phyloP scores from a whole-genome alignment of 2,888 invertebrate genomes.

The Lasius fuliginosus region DNA sequence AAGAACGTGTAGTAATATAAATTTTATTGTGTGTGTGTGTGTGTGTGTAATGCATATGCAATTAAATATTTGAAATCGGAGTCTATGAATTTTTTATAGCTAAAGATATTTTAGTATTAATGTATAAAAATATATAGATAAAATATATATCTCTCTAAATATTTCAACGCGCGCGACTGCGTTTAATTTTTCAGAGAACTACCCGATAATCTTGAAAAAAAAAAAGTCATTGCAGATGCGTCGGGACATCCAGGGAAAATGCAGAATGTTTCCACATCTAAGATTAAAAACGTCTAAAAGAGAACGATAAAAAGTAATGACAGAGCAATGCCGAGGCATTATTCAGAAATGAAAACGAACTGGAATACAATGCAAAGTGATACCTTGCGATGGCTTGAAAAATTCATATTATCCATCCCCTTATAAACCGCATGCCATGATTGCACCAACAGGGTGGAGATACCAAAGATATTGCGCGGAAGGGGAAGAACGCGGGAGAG shows the following conservation, averaged over 20 bases:
- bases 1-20: neutral
- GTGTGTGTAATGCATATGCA: neutral
- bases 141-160: neutral
- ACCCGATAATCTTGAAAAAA: neutral
- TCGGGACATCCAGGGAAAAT: neutral
- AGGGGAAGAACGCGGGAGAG: neutral
- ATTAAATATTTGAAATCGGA: neutral
- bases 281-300: neutral
- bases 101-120: neutral
- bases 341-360: neutral
- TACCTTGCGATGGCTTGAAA: constrained; percentile 9
- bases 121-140: neutral
- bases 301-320: neutral
- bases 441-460: constrained; percentile 6
- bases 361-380: constrained; percentile 39
- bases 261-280: neutral
- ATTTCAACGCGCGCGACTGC: neutral
- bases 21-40: neutral
- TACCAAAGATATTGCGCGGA: constrained; percentile 11
- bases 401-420: constrained; percentile 26
- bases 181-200: neutral
- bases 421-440: neutral
- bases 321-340: neutral
- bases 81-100: neutral
- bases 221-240: neutral